These are phyloP conservation scores for Unio delphinus DNA, from an alignment of 2,888 invertebrate species.

Conservation along the genomic window DNA sequence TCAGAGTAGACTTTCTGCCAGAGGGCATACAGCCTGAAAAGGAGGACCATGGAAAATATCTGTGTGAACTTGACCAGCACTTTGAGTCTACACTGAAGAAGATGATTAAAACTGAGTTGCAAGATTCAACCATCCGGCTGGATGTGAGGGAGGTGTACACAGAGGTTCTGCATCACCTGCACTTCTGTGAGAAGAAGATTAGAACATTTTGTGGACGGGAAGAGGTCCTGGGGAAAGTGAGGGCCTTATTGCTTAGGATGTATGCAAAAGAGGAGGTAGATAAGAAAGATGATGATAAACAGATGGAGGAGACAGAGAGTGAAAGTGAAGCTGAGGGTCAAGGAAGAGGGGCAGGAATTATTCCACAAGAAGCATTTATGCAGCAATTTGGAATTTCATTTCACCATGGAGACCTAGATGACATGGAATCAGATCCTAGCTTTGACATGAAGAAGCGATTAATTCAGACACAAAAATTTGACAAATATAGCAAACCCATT, in stretches of 20 bases:
- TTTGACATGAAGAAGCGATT: constrained; percentile 21
- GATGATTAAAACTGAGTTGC: constrained; percentile 40
- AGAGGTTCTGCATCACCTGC: constrained; percentile 52
- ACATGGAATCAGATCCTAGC: constrained; percentile 37
- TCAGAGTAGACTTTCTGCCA: constrained; percentile 44
- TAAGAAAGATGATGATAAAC: constrained; percentile 4
- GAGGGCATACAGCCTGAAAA: constrained; percentile 26
- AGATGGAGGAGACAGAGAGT: constrained; percentile 6
- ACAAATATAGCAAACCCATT: constrained; percentile 39
- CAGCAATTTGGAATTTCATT: constrained; percentile 9
- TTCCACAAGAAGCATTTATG: constrained; percentile 1
- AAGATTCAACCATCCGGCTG: constrained; percentile 7
- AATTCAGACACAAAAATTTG: constrained; percentile 17
- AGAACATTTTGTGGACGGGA: constrained; percentile 49
- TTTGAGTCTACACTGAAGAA: constrained; percentile 41
- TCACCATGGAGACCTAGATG: constrained; percentile 19
- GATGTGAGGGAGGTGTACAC: constrained; percentile 31
- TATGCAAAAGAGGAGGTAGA: constrained; percentile 4
- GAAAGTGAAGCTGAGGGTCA: background rate
- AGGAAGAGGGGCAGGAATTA: constrained; percentile 8
- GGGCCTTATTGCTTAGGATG: constrained; percentile 13
- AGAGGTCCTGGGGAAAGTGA: constrained; percentile 27
- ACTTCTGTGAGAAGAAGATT: constrained; percentile 35
- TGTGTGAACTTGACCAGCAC: constrained; percentile 39
- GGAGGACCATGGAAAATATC: constrained; percentile 33